phyloP scores from a whole-genome alignment of 2,113 vertebrate genomes.

The Spilogale gracilis region DNA sequence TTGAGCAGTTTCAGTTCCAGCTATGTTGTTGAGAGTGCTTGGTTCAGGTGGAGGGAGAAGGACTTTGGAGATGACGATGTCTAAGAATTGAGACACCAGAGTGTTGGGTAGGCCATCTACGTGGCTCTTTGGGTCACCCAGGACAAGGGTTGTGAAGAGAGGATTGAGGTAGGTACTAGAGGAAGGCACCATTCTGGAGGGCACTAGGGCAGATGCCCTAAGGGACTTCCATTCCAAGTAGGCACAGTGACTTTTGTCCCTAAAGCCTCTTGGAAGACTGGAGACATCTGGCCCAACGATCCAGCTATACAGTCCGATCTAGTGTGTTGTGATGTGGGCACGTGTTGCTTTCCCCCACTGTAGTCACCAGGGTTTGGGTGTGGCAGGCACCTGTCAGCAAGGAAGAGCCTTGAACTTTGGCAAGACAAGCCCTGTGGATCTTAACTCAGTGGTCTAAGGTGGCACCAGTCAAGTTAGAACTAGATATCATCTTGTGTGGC shows the following conservation, averaged over 20 bases:
- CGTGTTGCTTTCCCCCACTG: background rate
- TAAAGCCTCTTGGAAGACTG: background rate
- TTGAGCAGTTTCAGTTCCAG: background rate
- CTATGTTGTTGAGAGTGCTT: background rate
- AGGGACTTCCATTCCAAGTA: background rate
- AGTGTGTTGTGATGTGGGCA: background rate
- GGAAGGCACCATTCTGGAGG: background rate
- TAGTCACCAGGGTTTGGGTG: background rate
- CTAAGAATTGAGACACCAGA: background rate
- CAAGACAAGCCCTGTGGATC: background rate
- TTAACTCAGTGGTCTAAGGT: background rate
- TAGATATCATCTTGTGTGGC: fast-evolving
- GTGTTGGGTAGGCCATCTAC: background rate
- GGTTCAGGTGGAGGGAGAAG: background rate
- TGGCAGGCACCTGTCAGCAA: background rate
- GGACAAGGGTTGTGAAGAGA: background rate
- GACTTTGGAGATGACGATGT: background rate
- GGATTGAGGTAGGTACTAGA: background rate
- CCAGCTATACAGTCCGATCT: background rate
- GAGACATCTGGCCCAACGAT: background rate
- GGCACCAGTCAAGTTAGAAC: background rate
- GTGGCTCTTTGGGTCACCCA: background rate
- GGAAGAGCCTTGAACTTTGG: background rate
- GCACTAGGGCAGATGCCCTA: background rate
- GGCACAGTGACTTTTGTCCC: background rate